Conservation (phyloP, 1,140 invertebrate species). For the Temnothorax nylanderi region DNA sequence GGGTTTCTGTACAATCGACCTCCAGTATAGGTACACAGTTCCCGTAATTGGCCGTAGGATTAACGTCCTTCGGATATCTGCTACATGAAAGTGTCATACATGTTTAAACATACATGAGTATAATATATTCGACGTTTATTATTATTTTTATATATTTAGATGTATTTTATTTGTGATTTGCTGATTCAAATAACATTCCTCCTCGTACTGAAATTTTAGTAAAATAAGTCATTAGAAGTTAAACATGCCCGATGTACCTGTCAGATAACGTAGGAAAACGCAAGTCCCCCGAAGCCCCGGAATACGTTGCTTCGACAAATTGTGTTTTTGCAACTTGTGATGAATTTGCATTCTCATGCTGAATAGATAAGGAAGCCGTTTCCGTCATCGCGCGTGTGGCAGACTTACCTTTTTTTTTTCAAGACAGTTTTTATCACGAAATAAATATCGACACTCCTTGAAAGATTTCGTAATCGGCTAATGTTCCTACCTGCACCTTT, state of each 20-base stretch:
- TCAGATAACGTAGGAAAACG: constrained; percentile 26
- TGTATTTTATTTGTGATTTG: not conserved
- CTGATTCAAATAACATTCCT: not conserved
- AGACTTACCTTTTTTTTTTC: constrained; percentile 39
- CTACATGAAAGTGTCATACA: not conserved
- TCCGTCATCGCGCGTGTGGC: not conserved
- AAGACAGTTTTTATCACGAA: constrained; percentile 42
- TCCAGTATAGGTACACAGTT: constrained; percentile 42
- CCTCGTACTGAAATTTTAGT: not conserved
- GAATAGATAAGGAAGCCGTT: constrained; percentile 27
- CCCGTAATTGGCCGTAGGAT: not conserved
- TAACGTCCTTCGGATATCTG: not conserved
- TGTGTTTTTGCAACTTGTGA: constrained; percentile 29
- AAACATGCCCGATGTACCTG: not conserved
- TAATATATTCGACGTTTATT: not conserved
- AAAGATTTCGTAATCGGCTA: not conserved
- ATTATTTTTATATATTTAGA: not conserved
- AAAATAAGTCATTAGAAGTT: not conserved
- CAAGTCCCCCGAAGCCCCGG: constrained; percentile 8
- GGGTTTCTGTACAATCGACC: constrained; percentile 13
- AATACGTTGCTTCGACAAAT: not conserved
- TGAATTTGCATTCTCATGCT: constrained; percentile 30
- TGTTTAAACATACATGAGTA: not conserved
- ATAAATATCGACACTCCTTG: not conserved
- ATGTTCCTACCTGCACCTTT: constrained; percentile 40